Evolutionary conservation across 2,797 vertebrate species (phyloP), one percentile per base, ranked within the genome.

Genomic region (Amblyraja radiata): DNA sequence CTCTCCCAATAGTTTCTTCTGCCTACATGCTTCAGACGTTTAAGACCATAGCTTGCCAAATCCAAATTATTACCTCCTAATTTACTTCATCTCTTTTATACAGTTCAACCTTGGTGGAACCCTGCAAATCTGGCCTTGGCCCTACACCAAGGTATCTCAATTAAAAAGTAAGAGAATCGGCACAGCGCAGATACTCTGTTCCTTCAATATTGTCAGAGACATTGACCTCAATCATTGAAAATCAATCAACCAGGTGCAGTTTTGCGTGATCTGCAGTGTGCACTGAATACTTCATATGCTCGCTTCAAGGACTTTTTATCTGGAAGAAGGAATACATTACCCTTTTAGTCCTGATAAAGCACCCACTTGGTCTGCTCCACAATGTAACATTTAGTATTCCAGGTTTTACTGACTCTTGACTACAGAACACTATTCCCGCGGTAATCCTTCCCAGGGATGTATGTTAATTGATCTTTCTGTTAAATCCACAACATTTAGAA

Each of bases 201-300:
- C 65, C 21, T 92, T 92, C 90, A 92, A n/a, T 92, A 74, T 92
- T 25, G n/a, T 92, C 25, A 76, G 71, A 58, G 39, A 16, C 90
- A 92, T 92, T 92, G 90, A 92, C 90, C 90, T 74, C 90, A 92
- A 76, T 74, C 90, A 92, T 76, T 74, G 90, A 92, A 92, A 92
- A 92, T 92, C 68, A 92, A 73, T 54, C 90, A 46, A 1, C 46
- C 36, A 74, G 68, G 90, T 5, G 13, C 39, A 92, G 39, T 54
- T 92, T 91, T 92, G 68, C 90, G 13, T n/a, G 90, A 76, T 28
- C 65, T 92, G 46, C 71, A 74, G 46, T 91, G 36, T 46, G 46
- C n/a, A 1, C 71, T 74, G 46, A 76, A 39, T 74, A 92, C 46
- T 76, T 92, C 71, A 76, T 58, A 74, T 39, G 25, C 90, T 73